These are phyloP conservation scores for Acanthosoma haemorrhoidale DNA, from an alignment of 2,888 invertebrate genomes.

Conservation along the genomic window DNA sequence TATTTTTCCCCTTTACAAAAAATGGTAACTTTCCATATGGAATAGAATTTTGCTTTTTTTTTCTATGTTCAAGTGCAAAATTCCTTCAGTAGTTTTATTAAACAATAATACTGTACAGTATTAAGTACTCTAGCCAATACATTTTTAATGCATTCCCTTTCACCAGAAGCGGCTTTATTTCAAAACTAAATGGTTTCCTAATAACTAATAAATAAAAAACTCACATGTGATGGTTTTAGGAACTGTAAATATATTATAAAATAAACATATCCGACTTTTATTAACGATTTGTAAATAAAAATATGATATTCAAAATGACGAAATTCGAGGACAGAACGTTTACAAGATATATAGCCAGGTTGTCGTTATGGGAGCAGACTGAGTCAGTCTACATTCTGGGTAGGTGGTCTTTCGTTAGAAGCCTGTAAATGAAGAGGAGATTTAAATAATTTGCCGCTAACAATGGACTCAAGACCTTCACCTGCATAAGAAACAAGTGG, in stretches of 20 bases:
- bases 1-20: not conserved
- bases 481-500: slow-evolving; percentile 86
- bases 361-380: not conserved
- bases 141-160: not conserved
- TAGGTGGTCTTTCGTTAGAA: slow-evolving; percentile 35
- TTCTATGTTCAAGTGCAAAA: not conserved
- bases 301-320: not conserved
- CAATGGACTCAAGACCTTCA: slow-evolving; percentile 68
- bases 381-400: not conserved
- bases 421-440: slow-evolving; percentile 57
- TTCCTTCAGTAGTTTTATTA: not conserved
- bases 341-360: not conserved
- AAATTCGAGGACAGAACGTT: not conserved
- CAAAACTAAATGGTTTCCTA: not conserved
- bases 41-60: not conserved
- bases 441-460: slow-evolving; percentile 60
- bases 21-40: not conserved
- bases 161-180: not conserved
- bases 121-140: slow-evolving; percentile 12
- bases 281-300: not conserved
- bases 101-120: not conserved
- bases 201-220: no score
- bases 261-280: not conserved
- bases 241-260: slow-evolving; percentile 9
- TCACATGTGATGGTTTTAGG: no score